phyloP scores from a whole-genome alignment of 2,113 vertebrate species.

The Pangasianodon gigas region DNA sequence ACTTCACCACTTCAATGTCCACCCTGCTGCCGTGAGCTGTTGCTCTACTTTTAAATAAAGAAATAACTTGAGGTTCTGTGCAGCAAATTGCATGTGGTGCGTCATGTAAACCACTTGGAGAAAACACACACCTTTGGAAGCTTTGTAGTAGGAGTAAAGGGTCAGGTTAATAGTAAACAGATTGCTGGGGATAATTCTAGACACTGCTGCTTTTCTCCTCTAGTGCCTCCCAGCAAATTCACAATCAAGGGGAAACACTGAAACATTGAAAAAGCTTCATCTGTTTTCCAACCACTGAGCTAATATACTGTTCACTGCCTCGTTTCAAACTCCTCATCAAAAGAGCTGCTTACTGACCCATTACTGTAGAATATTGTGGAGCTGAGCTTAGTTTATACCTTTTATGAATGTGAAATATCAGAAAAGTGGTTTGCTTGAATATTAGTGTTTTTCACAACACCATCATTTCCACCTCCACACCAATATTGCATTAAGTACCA shows the following conservation, averaged over 20 bases:
- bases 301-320: slow-evolving; percentile 50
- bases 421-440: slow-evolving; percentile 5
- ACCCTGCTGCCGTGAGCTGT: background rate
- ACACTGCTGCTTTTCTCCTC: slow-evolving; percentile 60
- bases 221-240: slow-evolving; percentile 69
- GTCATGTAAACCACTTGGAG: background rate
- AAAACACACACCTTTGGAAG: slow-evolving; percentile 20
- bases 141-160: slow-evolving; percentile 63
- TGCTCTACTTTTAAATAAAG: slow-evolving; percentile 15
- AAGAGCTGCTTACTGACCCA: background rate
- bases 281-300: slow-evolving; percentile 61
- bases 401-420: slow-evolving; percentile 10
- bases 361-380: background rate
- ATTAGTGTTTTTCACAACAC: slow-evolving; percentile 7
- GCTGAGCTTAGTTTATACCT: background rate
- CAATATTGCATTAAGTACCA: background rate
- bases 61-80: slow-evolving; percentile 15
- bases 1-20: slow-evolving; percentile 13
- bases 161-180: slow-evolving; percentile 60
- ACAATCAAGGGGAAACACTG: slow-evolving; percentile 67
- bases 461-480: slow-evolving; percentile 11
- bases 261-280: slow-evolving; percentile 69
- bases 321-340: background rate
- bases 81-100: background rate
- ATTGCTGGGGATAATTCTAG: slow-evolving; percentile 71